A percentile compares a stretch with the other conserved stretches of the same genome.
Evolutionary conservation across 1,140 invertebrate species (phyloP).

Genomic region (Cotesia typhae): DNA sequence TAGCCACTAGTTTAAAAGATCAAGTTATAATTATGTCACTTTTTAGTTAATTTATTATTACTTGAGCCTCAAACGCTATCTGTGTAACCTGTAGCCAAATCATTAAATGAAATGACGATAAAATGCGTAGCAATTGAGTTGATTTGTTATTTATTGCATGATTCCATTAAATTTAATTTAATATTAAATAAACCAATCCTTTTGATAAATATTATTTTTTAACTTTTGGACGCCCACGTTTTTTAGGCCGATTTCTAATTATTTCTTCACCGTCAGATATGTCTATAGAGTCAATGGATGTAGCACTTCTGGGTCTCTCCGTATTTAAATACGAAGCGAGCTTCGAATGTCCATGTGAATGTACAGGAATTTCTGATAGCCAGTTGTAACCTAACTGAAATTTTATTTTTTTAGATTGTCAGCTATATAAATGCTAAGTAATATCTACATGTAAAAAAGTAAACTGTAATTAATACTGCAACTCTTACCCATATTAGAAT

Average conservation of each 20-base stretch:
- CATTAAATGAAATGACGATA: neutral
- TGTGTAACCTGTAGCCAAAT: slow-evolving; percentile 15
- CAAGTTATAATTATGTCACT: neutral
- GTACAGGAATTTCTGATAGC: slow-evolving; percentile 18
- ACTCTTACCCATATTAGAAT: slow-evolving; percentile 21
- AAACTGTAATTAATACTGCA: neutral
- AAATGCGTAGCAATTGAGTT: neutral
- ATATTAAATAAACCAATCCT: neutral
- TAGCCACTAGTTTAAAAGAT: neutral
- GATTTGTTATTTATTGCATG: neutral
- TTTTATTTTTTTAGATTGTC: neutral
- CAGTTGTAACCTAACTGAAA: slow-evolving; percentile 32
- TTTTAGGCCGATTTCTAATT: slow-evolving; percentile 23
- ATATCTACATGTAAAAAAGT: neutral
- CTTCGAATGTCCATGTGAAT: slow-evolving; percentile 27
- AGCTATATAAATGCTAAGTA: neutral
- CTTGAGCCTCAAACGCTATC: neutral
- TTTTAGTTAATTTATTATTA: neutral
- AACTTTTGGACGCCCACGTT: slow-evolving; percentile 24
- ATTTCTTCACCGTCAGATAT: slow-evolving; percentile 43
- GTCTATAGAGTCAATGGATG: slow-evolving; percentile 47
- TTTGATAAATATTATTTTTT: neutral
- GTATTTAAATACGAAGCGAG: slow-evolving; percentile 33
- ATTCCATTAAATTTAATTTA: no score
- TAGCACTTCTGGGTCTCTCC: slow-evolving; percentile 42